phyloP scores from a whole-genome alignment of 2,113 vertebrate species.

The Hypocryptadius cinnamomeus region DNA sequence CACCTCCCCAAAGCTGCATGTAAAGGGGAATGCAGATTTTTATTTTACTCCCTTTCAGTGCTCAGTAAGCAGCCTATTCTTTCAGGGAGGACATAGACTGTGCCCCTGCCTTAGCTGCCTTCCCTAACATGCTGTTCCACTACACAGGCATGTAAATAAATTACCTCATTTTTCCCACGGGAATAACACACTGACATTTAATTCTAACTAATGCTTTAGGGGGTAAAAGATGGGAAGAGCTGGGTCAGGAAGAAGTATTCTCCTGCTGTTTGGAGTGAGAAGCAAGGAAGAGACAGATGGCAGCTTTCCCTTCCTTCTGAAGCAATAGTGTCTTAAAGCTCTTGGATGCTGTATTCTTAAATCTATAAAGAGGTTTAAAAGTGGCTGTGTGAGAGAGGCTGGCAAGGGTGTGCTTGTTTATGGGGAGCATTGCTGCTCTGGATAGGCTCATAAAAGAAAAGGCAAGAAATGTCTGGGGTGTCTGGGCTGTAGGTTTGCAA shows the following conservation, averaged over 20 bases:
- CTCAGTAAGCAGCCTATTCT: neutral
- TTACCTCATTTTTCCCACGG: neutral
- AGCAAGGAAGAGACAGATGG: conserved; percentile 34
- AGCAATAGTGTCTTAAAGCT: conserved; percentile 31
- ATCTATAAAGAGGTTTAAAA: conserved; percentile 15
- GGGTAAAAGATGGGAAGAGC: conserved; percentile 1
- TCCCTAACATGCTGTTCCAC: neutral
- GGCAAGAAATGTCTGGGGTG: neutral
- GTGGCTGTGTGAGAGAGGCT: neutral
- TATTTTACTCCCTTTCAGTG: neutral
- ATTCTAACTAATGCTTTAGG: neutral
- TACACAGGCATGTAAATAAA: conserved; percentile 10
- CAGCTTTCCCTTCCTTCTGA: conserved; percentile 20
- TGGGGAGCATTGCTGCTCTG: neutral
- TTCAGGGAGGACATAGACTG: neutral
- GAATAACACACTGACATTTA: conserved; percentile 3
- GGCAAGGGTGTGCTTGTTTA: neutral
- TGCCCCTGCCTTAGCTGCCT: neutral
- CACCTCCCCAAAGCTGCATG: neutral
- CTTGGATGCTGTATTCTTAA: neutral
- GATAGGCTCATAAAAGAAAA: neutral
- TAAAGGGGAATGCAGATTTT: neutral
- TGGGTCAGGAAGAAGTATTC: conserved; percentile 14
- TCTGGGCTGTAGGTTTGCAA: neutral
- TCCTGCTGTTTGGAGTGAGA: neutral